Evolutionary conservation across 2,113 vertebrate species (phyloP).

Genomic region (Ascaphus truei): DNA sequence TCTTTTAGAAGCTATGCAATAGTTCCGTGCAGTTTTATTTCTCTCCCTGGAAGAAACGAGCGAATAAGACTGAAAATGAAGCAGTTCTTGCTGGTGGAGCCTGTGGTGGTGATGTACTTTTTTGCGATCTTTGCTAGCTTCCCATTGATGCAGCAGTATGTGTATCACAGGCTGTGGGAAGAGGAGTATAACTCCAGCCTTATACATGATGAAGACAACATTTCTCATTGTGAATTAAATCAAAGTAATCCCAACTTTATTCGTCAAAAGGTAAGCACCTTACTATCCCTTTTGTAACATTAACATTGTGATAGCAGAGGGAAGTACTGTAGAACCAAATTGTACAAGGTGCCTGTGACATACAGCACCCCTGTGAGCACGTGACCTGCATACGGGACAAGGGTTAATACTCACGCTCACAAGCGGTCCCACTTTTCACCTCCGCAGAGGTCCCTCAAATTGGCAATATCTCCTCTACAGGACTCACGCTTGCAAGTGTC

Average conservation of each 20-base stretch:
- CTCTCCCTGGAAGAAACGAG: background rate
- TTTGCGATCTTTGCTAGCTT: slow-evolving; percentile 65
- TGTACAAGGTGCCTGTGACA: too few species aligned
- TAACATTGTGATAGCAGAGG: too few species aligned
- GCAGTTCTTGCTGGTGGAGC: slow-evolving; percentile 76
- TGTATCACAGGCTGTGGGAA: slow-evolving; percentile 82
- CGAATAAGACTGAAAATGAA: slow-evolving; percentile 50
- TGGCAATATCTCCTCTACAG: too few species aligned
- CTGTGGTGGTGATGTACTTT: slow-evolving; percentile 72
- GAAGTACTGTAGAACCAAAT: too few species aligned
- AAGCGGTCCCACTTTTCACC: too few species aligned
- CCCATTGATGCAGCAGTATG: slow-evolving; percentile 78
- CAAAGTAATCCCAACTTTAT: slow-evolving; percentile 53
- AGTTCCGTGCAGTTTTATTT: too few species aligned
- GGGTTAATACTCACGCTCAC: too few species aligned
- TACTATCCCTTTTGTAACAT: background rate
- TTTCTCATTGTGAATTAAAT: slow-evolving; percentile 65
- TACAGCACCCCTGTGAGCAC: too few species aligned
- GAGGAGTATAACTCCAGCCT: slow-evolving; percentile 73
- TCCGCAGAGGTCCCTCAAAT: too few species aligned
- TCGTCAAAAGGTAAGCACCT: slow-evolving; percentile 62
- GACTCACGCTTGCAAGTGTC: too few species aligned
- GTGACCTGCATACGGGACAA: too few species aligned
- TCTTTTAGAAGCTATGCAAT: too few species aligned
- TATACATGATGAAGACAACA: slow-evolving; percentile 44